These are phyloP conservation scores for Bombus superbus DNA, from an alignment of 1,140 invertebrate genomes.

Conservation along the genomic window DNA sequence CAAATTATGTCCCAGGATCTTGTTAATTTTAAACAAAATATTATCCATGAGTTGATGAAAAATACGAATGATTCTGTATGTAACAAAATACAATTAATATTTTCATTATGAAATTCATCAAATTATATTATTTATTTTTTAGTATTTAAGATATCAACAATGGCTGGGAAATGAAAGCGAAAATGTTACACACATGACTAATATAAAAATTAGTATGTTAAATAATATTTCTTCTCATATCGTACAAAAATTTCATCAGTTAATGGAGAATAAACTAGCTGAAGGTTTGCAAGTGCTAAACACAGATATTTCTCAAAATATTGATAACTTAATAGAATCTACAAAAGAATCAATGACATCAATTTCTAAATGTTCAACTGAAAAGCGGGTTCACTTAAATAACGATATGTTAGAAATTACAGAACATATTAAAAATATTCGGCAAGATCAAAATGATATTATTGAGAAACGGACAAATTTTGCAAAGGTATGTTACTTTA, in stretches of 20 bases:
- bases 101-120: slow-evolving; percentile 2
- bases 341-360: slow-evolving; percentile 60
- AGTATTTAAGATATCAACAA: slow-evolving; percentile 72
- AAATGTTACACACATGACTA: slow-evolving; percentile 61
- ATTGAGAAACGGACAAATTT: slow-evolving; percentile 55
- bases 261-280: slow-evolving; percentile 72
- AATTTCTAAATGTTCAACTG: slow-evolving; percentile 53
- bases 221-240: slow-evolving; percentile 64
- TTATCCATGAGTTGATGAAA: slow-evolving; percentile 62
- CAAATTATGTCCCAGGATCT: slow-evolving; percentile 71
- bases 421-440: slow-evolving; percentile 58
- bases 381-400: slow-evolving; percentile 66
- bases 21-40: slow-evolving; percentile 50
- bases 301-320: slow-evolving; percentile 61
- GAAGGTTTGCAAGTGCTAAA: slow-evolving; percentile 71
- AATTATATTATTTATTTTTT: slow-evolving; percentile 34
- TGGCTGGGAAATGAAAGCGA: slow-evolving; percentile 68
- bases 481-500: slow-evolving; percentile 57
- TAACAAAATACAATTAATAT: slow-evolving; percentile 36
- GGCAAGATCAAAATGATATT: slow-evolving; percentile 62
- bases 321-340: slow-evolving; percentile 66
- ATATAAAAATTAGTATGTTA: slow-evolving; percentile 64
- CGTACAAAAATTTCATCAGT: slow-evolving; percentile 67
- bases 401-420: slow-evolving; percentile 65
- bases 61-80: slow-evolving; percentile 70